Evolutionary conservation across 2,888 invertebrate genomes (phyloP).

Genomic region (Hylaea fasciaria): DNA sequence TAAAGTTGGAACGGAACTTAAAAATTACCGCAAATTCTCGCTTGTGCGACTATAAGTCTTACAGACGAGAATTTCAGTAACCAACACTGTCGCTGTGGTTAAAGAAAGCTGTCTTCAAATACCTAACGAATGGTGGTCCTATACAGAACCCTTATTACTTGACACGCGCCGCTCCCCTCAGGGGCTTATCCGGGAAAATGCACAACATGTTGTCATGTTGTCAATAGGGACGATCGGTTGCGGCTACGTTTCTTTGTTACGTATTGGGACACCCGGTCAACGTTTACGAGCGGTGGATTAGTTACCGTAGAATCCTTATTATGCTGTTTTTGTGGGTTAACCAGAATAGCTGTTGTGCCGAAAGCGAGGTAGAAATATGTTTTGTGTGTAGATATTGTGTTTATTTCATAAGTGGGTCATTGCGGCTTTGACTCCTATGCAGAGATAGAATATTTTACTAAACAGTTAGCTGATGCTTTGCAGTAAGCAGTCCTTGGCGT

Average conservation of each 20-base stretch:
- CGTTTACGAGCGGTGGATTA: conserved; percentile 31
- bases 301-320: conserved; percentile 14
- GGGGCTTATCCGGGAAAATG: conserved; percentile 79
- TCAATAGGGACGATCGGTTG: conserved; percentile 51
- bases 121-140: conserved; percentile 56
- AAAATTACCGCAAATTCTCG: too few species aligned
- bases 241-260: conserved; percentile 44
- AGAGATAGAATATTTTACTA: too few species aligned
- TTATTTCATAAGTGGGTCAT: too few species aligned
- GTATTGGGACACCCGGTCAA: conserved; percentile 26
- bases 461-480: too few species aligned
- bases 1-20: too few species aligned
- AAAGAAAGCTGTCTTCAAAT: not conserved
- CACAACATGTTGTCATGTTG: conserved; percentile 77
- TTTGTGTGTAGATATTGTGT: not conserved
- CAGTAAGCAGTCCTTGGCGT: too few species aligned
- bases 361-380: not conserved
- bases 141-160: conserved; percentile 54
- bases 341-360: not conserved
- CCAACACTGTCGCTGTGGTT: too few species aligned
- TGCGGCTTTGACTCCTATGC: too few species aligned
- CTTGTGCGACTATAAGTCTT: too few species aligned
- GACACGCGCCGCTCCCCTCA: conserved; percentile 65
- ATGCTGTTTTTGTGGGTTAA: not conserved
- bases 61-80: too few species aligned